A percentile compares a stretch with the other conserved stretches of the same genome.
Evolutionary conservation across 2,113 vertebrate species (phyloP).

Genomic region (Etheostoma spectabile): DNA sequence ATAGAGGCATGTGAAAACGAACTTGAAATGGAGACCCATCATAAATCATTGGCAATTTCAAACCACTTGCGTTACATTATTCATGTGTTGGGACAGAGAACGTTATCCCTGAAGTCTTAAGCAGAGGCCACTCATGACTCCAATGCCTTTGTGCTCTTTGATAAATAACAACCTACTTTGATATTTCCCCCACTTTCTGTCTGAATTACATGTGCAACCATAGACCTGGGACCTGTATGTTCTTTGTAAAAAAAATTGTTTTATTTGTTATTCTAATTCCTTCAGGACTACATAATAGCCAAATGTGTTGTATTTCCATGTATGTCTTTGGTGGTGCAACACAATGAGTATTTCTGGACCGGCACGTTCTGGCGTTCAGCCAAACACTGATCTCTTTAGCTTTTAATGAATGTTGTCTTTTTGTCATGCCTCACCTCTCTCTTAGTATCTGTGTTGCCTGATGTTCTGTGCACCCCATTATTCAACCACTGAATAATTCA

Average conservation of each 20-base stretch:
- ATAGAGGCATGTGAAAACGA: slow-evolving; percentile 18
- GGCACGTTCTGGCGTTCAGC: slow-evolving; percentile 24
- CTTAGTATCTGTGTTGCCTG: slow-evolving; percentile 34
- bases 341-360: slow-evolving; percentile 14
- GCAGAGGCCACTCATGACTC: slow-evolving; percentile 49
- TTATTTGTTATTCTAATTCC: slow-evolving; percentile 36
- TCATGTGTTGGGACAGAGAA: slow-evolving; percentile 57
- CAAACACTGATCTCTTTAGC: slow-evolving; percentile 22
- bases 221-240: slow-evolving; percentile 39
- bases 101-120: slow-evolving; percentile 45
- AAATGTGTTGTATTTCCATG: slow-evolving; percentile 39
- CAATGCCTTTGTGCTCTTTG: slow-evolving; percentile 38
- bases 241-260: slow-evolving; percentile 27
- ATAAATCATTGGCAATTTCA: slow-evolving; percentile 60
- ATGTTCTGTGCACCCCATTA: slow-evolving; percentile 44
- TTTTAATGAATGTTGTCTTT: slow-evolving; percentile 55
- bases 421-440: slow-evolving; percentile 50
- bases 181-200: slow-evolving; percentile 34
- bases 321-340: slow-evolving; percentile 24
- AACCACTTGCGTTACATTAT: slow-evolving; percentile 61
- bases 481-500: slow-evolving; percentile 71
- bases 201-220: slow-evolving; percentile 8
- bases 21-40: slow-evolving; percentile 1
- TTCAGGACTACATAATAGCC: slow-evolving; percentile 9
- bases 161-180: slow-evolving; percentile 64